Evolutionary conservation across 2,797 vertebrate species (phyloP).

Genomic region (Taeniopygia guttata): DNA sequence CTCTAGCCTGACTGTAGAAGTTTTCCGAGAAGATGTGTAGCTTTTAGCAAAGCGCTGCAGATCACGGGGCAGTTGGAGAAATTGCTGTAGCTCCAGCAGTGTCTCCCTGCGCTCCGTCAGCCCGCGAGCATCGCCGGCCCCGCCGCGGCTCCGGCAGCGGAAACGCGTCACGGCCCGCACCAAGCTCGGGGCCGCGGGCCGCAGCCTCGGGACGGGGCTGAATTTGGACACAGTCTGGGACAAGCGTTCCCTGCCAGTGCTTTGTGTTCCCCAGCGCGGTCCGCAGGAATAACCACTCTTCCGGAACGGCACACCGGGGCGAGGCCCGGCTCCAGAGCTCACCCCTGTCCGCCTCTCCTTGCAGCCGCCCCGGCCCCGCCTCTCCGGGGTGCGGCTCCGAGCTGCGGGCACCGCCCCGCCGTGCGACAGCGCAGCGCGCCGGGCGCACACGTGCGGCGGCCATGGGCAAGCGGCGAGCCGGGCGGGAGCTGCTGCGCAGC

Average conservation of each 20-base stretch:
- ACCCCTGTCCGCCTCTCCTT: too few species aligned
- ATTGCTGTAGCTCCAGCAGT: accelerated
- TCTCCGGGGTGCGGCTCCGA: accelerated
- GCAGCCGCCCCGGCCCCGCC: not conserved
- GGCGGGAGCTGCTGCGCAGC: constrained; percentile 61
- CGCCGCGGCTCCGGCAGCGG: not conserved
- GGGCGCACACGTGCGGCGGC: not conserved
- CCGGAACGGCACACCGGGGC: not conserved
- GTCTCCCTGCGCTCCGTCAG: accelerated
- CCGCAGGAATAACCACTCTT: too few species aligned
- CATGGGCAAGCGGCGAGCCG: constrained; percentile 85
- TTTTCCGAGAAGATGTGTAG: not conserved
- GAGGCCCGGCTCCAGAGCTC: accelerated
- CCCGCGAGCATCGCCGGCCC: not conserved
- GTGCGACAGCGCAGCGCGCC: not conserved
- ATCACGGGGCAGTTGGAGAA: accelerated
- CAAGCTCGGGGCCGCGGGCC: not conserved
- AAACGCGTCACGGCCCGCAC: not conserved
- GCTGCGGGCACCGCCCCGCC: not conserved
- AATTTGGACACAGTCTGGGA: not conserved
- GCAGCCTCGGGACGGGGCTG: not conserved
- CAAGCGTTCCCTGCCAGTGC: accelerated
- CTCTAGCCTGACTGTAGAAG: not conserved
- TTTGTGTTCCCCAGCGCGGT: too few species aligned
- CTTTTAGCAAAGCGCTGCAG: not conserved